Conservation (phyloP, 2,113 vertebrate genomes). For the Trachemys scripta region DNA sequence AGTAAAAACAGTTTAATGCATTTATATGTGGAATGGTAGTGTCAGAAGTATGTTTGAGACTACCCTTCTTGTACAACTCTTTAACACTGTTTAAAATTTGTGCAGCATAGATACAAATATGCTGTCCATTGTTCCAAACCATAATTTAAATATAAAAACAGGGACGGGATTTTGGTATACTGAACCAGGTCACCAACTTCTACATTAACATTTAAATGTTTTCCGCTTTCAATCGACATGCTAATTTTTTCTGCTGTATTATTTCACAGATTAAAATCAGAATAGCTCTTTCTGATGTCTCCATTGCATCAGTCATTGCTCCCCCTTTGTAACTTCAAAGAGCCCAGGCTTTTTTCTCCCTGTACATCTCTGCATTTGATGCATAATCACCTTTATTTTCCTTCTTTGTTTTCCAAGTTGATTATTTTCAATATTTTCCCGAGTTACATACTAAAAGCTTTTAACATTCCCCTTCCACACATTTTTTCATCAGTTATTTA, state of each 20-base stretch:
- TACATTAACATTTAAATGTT: rapidly evolving
- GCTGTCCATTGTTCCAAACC: neutral
- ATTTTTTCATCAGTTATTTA: neutral
- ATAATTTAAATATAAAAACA: neutral
- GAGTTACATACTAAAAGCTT: neutral
- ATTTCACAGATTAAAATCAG: neutral
- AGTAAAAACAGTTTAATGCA: neutral
- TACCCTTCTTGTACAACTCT: neutral
- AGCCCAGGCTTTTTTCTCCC: neutral
- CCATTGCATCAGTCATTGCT: neutral
- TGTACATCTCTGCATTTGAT: neutral
- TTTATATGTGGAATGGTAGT: neutral
- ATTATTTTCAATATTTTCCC: constrained; percentile 21
- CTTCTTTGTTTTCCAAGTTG: neutral
- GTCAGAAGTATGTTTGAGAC: neutral
- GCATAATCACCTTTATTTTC: neutral
- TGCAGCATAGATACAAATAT: neutral
- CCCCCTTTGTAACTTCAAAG: neutral
- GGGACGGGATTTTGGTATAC: neutral
- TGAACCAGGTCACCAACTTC: neutral
- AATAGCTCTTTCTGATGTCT: neutral
- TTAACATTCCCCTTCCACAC: neutral
- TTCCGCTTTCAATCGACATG: neutral
- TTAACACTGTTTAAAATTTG: neutral
- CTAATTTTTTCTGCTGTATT: neutral